phyloP scores from a whole-genome alignment of 2,113 vertebrate species.

The Diadophis punctatus region DNA sequence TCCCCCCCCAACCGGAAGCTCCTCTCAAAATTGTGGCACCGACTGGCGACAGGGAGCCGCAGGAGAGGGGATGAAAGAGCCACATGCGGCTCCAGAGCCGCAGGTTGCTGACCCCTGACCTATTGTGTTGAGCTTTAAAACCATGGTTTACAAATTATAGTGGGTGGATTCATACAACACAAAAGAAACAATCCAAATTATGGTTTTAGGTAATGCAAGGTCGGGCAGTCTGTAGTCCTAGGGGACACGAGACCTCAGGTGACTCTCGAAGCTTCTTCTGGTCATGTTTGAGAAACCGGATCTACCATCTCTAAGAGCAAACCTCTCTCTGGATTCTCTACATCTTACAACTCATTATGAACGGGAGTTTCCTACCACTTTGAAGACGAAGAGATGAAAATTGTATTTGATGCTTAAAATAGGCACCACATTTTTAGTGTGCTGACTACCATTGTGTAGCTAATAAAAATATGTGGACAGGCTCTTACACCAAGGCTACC shows the following conservation, averaged over 20 bases:
- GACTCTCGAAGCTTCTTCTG: not conserved
- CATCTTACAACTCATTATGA: not conserved
- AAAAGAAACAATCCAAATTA: not conserved
- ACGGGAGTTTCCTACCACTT: not conserved
- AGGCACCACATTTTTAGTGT: not conserved
- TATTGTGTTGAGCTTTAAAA: not conserved
- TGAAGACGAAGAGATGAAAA: not conserved
- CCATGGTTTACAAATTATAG: not conserved
- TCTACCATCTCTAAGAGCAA: not conserved
- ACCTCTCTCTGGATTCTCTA: not conserved
- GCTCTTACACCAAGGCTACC: not conserved
- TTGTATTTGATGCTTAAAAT: not conserved
- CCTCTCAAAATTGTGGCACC: too few relatives aligned
- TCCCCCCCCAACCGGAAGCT: too few relatives aligned
- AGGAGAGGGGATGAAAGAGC: too few relatives aligned
- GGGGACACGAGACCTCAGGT: not conserved
- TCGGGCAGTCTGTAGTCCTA: not conserved
- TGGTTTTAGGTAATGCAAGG: not conserved
- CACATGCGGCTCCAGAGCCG: too few relatives aligned
- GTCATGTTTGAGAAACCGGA: not conserved
- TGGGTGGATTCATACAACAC: not conserved
- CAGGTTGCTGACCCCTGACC: too few relatives aligned
- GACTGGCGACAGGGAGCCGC: too few relatives aligned
- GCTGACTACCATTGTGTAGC: not conserved
- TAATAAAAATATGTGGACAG: not conserved